phyloP scores from a whole-genome alignment of 2,888 invertebrate species.

The Plebejus argus region DNA sequence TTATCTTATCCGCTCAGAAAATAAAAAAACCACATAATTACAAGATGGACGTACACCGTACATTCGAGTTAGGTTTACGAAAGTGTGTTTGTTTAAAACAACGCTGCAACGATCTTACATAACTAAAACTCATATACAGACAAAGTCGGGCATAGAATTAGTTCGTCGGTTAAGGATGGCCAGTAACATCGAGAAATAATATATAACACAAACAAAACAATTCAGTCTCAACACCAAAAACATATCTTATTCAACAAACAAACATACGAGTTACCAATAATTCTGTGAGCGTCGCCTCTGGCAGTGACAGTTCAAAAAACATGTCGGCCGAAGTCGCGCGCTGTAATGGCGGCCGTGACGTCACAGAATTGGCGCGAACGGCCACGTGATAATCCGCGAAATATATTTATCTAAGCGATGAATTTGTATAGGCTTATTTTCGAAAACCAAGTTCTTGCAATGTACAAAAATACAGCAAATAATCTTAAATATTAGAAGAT shows the following conservation, averaged over 20 bases:
- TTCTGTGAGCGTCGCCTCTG: constrained; percentile 43
- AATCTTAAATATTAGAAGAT: constrained; percentile 54
- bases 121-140: constrained; percentile 80
- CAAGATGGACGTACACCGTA: constrained; percentile 79
- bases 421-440: constrained; percentile 33
- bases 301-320: constrained; percentile 38
- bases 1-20: constrained; percentile 79
- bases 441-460: constrained; percentile 42
- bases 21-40: constrained; percentile 80
- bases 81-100: constrained; percentile 57
- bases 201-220: constrained; percentile 80
- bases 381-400: constrained; percentile 27
- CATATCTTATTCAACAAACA: constrained; percentile 65
- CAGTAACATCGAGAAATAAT: constrained; percentile 62
- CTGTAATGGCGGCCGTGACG: constrained; percentile 35
- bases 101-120: constrained; percentile 69
- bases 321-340: constrained; percentile 36
- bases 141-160: constrained; percentile 49
- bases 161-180: constrained; percentile 32
- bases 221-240: constrained; percentile 80
- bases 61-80: constrained; percentile 72
- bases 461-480: constrained; percentile 72
- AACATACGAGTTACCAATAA: constrained; percentile 47
- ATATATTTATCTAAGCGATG: constrained; percentile 37
- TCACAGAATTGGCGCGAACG: constrained; percentile 41